Conservation (phyloP, 2,113 vertebrate species). For the Amblyopsis rosae region DNA sequence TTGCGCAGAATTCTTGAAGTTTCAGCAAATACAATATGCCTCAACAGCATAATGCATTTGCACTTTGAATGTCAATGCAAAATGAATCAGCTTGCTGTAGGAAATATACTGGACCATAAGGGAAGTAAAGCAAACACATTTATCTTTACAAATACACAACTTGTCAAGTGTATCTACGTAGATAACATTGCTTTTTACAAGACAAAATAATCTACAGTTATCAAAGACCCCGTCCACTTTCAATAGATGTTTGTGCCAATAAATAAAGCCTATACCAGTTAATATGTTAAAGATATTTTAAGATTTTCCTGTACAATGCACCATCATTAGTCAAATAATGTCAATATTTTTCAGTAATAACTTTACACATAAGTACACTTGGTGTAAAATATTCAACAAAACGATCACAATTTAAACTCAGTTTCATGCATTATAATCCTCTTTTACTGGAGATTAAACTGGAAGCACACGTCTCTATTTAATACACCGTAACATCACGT, state of each 20-base stretch:
- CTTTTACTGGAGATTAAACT: conserved; percentile 52
- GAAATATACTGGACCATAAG: conserved; percentile 15
- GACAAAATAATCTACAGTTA: no score
- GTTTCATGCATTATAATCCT: conserved; percentile 71
- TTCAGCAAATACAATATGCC: neutral
- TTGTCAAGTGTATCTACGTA: conserved; percentile 43
- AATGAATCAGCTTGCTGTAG: conserved; percentile 13
- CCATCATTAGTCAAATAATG: no score
- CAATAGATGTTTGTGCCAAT: no score
- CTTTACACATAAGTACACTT: conserved; percentile 74
- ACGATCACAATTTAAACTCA: conserved; percentile 42
- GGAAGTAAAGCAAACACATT: conserved; percentile 31
- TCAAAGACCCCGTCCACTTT: no score
- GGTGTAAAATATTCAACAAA: conserved; percentile 56
- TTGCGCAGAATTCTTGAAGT: no score
- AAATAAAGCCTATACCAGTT: no score
- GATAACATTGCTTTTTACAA: no score
- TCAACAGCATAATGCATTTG: neutral
- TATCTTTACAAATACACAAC: conserved; percentile 6
- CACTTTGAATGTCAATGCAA: conserved; percentile 40
- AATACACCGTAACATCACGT: conserved; percentile 59
- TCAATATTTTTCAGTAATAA: conserved; percentile 44
- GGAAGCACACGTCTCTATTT: conserved; percentile 68
- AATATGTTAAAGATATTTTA: no score
- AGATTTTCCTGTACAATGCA: no score